Conservation (phyloP, 2,888 invertebrate species). For the Tortricodes alternella region DNA sequence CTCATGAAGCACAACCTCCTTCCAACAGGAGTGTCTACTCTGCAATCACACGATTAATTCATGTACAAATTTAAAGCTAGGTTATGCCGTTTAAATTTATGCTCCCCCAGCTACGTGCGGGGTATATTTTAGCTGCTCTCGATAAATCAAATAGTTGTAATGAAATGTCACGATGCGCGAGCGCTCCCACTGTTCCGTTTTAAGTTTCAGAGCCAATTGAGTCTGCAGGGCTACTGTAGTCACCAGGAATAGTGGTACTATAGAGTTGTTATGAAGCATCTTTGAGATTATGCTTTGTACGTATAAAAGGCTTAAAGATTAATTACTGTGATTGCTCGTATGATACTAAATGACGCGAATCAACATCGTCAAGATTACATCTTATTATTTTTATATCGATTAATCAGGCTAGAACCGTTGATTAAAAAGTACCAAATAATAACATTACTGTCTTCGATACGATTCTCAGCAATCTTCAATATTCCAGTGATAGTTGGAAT, state of each 20-base stretch:
- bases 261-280: too few relatives aligned
- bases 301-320: too few relatives aligned
- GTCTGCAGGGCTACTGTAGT: constrained; percentile 34
- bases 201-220: constrained; percentile 31
- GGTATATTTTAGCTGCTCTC: constrained; percentile 56
- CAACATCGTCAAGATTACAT: too few relatives aligned
- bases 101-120: constrained; percentile 45
- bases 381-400: too few relatives aligned
- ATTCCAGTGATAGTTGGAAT: neutral
- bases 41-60: constrained; percentile 14
- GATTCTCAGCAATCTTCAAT: neutral
- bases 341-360: too few relatives aligned
- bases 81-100: constrained; percentile 29
- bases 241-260: constrained; percentile 2
- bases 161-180: constrained; percentile 59
- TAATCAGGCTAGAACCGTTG: too few relatives aligned
- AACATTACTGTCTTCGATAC: neutral
- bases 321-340: too few relatives aligned
- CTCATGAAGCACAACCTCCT: too few relatives aligned
- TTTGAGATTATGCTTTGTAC: too few relatives aligned
- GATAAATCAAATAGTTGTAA: constrained; percentile 76
- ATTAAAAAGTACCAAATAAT: too few relatives aligned
- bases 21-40: too few relatives aligned
- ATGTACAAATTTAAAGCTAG: constrained; percentile 17
- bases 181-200: constrained; percentile 2